phyloP scores from a whole-genome alignment of 2,113 vertebrate species.

The Oncorhynchus clarkii region DNA sequence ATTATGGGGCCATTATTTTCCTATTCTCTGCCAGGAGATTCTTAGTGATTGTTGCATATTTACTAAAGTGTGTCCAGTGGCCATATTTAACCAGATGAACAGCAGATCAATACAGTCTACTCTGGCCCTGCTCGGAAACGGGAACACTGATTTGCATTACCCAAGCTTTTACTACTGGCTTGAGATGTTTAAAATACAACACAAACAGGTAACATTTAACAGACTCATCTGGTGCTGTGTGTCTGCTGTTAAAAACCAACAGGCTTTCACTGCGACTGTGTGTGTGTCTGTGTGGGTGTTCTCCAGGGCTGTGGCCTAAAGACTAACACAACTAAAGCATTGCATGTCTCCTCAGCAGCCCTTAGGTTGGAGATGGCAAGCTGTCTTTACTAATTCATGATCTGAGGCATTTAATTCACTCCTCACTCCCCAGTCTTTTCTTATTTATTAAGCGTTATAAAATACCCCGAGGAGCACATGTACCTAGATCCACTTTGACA shows the following conservation, averaged over 20 bases:
- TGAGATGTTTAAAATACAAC: no score
- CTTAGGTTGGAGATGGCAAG: constrained; percentile 45
- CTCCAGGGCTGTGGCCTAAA: neutral
- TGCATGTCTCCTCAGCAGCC: constrained; percentile 38
- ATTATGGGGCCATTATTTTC: neutral
- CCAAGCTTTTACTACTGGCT: constrained; percentile 6
- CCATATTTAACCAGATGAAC: neutral
- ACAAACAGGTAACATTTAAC: constrained; percentile 1
- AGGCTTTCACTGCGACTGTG: neutral
- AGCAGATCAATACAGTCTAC: neutral
- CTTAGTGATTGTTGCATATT: neutral
- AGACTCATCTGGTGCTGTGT: constrained; percentile 50
- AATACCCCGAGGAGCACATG: neutral
- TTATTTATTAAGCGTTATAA: constrained; percentile 21
- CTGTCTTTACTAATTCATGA: constrained; percentile 63
- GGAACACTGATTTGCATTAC: neutral
- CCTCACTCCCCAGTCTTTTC: neutral
- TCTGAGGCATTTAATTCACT: constrained; percentile 49
- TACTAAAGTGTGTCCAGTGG: neutral
- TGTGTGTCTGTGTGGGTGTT: neutral
- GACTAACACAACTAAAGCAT: constrained; percentile 42
- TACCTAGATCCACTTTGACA: neutral
- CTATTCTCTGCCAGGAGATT: neutral
- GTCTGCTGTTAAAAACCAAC: constrained; percentile 32
- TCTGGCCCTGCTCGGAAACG: neutral